Percentiles rank a stretch among this genome's conserved stretches.
These are phyloP conservation scores for Coccyzus lansbergi DNA, from an alignment of 2,797 vertebrate species.

Conservation along the genomic window DNA sequence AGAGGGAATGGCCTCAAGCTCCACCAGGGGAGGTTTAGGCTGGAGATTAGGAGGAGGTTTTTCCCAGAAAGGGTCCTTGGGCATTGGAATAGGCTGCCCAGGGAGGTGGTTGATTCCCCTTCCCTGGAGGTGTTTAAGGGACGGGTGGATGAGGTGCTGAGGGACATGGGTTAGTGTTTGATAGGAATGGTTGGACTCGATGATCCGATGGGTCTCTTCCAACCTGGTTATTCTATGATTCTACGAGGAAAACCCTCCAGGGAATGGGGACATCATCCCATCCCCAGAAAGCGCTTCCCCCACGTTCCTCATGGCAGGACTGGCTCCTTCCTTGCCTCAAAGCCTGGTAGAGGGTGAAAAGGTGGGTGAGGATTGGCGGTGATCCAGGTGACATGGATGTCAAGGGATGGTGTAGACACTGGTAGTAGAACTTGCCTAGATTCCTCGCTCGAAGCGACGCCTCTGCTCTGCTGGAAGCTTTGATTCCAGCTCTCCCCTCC, in stretches of 20 bases:
- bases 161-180: no score
- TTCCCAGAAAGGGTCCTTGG: no score
- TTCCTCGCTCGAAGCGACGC: not conserved
- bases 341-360: not conserved
- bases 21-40: no score
- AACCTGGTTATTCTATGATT: no score
- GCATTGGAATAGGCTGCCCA: no score
- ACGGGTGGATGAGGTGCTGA: no score
- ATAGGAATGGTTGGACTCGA: no score
- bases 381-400: not conserved
- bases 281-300: not conserved
- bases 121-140: no score
- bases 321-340: not conserved
- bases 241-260: rapidly evolving
- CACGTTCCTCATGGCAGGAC: not conserved
- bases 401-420: rapidly evolving
- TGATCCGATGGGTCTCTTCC: no score
- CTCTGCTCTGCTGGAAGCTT: not conserved
- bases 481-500: slow-evolving; percentile 23
- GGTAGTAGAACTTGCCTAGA: not conserved
- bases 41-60: no score
- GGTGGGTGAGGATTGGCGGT: not conserved
- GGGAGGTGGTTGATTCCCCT: no score
- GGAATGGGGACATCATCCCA: rapidly evolving
- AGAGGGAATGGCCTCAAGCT: no score